A percentile compares a stretch with the other conserved stretches of the same genome.
phyloP scores from a whole-genome alignment of 2,888 invertebrate species.

The Rhagium mordax region DNA sequence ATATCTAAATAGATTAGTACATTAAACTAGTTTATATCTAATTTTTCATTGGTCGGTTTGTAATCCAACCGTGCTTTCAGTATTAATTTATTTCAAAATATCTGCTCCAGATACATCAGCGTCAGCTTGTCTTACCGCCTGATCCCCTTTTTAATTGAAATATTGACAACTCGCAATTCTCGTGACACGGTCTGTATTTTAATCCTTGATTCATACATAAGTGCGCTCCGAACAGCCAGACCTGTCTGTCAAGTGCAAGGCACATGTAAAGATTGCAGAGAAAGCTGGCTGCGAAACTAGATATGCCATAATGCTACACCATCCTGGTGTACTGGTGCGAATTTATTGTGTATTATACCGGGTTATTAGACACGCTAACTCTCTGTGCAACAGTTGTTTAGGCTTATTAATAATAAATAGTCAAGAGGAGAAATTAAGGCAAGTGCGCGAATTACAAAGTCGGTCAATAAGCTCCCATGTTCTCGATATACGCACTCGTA shows the following conservation, averaged over 20 bases:
- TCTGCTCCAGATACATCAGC: not conserved
- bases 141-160: not conserved
- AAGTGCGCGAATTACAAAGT: not conserved
- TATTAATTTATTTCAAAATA: not conserved
- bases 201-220: not conserved
- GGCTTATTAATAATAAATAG: not conserved
- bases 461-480: not conserved
- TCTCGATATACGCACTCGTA: too few relatives aligned
- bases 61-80: too few relatives aligned
- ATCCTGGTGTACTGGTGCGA: not conserved
- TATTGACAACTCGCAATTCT: not conserved
- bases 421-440: not conserved
- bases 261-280: conserved; percentile 1
- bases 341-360: not conserved
- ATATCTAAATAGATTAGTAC: too few relatives aligned
- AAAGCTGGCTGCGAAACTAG: not conserved
- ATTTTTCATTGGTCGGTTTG: too few relatives aligned
- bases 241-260: not conserved
- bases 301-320: not conserved
- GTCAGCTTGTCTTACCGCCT: not conserved
- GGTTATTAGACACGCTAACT: not conserved
- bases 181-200: not conserved
- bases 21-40: too few relatives aligned
- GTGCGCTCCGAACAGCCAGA: not conserved
- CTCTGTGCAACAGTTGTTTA: not conserved